Base-by-base conservation (phyloP, 2,113 vertebrate genomes). In the Equus quagga region DNA sequence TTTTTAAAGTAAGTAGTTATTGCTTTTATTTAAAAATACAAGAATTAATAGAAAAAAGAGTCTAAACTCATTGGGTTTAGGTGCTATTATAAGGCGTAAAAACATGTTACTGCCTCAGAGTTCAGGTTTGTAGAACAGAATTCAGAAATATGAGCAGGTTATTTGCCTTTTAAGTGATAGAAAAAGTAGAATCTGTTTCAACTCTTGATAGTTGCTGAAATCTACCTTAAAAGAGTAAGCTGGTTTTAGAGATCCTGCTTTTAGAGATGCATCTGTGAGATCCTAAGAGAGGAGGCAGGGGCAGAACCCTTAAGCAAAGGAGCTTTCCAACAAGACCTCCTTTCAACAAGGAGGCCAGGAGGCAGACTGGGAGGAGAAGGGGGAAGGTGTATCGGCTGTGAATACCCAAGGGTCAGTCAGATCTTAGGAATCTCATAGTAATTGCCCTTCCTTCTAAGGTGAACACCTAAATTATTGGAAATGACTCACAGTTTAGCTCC, bases 61-160 rank as follows among this genome's bases (percentile, higher is more conserved):
- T 46, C 24, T 87, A 58, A 65, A 19, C 26, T 46, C n/a, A 41
- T 36, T 36, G 54, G 70, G 46, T 72, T 49, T 9, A 70, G 19
- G 76, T 44, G 46, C 58, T 96, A 19, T 56, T 72, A 54, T 85
- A 76, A 84, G 73, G 54, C n/a, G 92, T 64, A 69, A 76, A 94
- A 41, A 51, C 9, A 36, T 15, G 4, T 94, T 87, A 33, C 10
- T 70, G 31, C n/a, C 44, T 85, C 41, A 15, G n/a, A 12, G 13
- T 33, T 76, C 17, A 19, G 19, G 4, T 69, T 89, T 78, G 75
- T 41, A 80, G 51, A 33, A 76, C 24, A 93, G 10, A 83, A 83
- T 69, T 65, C 69, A 83, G 84, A 96, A 82, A 83, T 56, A 17
- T 31, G 41, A 78, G 28, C 79, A 65, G 13, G 41, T 80, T 24